phyloP scores from a whole-genome alignment of 2,113 vertebrate genomes.

The Siniperca knerii region DNA sequence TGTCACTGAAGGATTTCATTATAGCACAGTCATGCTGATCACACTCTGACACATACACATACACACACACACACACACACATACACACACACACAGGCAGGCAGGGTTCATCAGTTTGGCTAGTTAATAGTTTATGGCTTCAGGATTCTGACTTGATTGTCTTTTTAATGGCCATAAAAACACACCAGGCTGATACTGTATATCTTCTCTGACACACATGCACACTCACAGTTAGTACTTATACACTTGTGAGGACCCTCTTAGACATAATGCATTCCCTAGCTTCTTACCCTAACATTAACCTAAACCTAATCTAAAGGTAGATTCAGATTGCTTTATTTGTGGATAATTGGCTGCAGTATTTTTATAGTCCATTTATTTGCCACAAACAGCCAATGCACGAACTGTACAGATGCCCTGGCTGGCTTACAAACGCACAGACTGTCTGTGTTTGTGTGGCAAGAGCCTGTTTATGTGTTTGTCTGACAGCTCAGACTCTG shows the following conservation, averaged over 20 bases:
- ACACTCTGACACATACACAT: constrained; percentile 47
- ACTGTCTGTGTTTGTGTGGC: background rate
- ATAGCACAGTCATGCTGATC: constrained; percentile 46
- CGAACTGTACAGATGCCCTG: background rate
- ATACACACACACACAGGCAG: constrained; percentile 26
- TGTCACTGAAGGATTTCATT: constrained; percentile 62
- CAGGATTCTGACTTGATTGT: constrained; percentile 74
- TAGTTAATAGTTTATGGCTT: constrained; percentile 73
- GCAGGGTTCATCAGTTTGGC: constrained; percentile 64
- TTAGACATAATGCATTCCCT: background rate
- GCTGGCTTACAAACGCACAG: background rate
- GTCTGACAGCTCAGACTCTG: background rate
- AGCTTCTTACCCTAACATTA: background rate
- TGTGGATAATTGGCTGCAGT: background rate
- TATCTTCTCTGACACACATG: constrained; percentile 35
- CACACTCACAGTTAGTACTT: background rate
- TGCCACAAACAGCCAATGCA: background rate
- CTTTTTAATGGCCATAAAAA: constrained; percentile 74
- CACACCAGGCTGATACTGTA: constrained; percentile 49
- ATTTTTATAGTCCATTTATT: background rate
- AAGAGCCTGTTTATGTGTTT: background rate
- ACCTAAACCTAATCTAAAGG: background rate
- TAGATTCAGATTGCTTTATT: background rate
- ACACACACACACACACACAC: constrained; percentile 33
- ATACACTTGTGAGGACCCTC: constrained; percentile 9